Evolutionary conservation across 2,888 invertebrate species (phyloP).

Genomic region (Mesorhabditis spiculigera): DNA sequence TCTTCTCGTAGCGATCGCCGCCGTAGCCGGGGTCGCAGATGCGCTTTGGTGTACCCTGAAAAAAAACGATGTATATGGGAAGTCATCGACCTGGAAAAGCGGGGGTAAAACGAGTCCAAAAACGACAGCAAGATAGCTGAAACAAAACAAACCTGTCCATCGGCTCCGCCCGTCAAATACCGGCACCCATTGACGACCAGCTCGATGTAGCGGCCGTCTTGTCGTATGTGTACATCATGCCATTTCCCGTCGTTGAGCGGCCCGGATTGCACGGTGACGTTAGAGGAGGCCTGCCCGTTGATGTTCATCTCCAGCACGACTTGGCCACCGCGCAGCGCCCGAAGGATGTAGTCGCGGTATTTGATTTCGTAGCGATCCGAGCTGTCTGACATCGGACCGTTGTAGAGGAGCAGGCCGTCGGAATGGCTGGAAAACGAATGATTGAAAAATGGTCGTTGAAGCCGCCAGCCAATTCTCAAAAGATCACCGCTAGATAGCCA

Average conservation of each 20-base stretch:
- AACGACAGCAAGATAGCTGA: too few species aligned
- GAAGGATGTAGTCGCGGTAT: slow-evolving; percentile 79
- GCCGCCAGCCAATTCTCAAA: not conserved
- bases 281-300: slow-evolving; percentile 35
- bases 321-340: slow-evolving; percentile 87
- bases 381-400: slow-evolving; percentile 73
- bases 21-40: slow-evolving; percentile 93
- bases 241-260: slow-evolving; percentile 81
- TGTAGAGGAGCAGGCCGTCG: slow-evolving; percentile 87
- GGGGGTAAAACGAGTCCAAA: too few species aligned
- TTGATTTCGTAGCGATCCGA: slow-evolving; percentile 32
- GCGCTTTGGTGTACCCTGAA: slow-evolving; percentile 67
- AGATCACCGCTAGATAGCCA: not conserved
- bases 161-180: slow-evolving; percentile 25
- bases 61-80: not conserved
- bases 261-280: slow-evolving; percentile 59
- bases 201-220: slow-evolving; percentile 71
- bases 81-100: slow-evolving; percentile 7
- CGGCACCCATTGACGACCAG: slow-evolving; percentile 50
- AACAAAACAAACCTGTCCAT: slow-evolving; percentile 9
- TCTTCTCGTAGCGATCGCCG: slow-evolving; percentile 66
- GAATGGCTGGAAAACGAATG: slow-evolving; percentile 60
- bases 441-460: not conserved
- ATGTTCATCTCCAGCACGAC: slow-evolving; percentile 63
- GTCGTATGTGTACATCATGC: slow-evolving; percentile 93